phyloP scores from a whole-genome alignment of 2,888 invertebrate genomes.

The Andrena trimmerana region DNA sequence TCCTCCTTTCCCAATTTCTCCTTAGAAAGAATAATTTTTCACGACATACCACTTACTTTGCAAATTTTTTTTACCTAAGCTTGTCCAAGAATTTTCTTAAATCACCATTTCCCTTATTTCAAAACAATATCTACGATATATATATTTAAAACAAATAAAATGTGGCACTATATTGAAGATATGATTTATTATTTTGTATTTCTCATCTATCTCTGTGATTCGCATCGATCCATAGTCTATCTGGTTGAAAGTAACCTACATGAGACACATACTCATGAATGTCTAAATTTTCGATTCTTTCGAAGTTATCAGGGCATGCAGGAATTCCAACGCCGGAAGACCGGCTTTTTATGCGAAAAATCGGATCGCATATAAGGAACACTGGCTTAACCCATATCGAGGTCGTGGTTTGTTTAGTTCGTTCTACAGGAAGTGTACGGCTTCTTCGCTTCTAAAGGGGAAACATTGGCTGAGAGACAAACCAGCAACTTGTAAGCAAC shows the following conservation, averaged over 20 bases:
- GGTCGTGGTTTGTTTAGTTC: conserved; percentile 62
- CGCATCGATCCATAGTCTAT: background rate
- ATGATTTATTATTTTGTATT: background rate
- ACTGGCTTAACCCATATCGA: conserved; percentile 63
- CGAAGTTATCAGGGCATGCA: conserved; percentile 50
- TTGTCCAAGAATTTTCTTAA: too few species aligned
- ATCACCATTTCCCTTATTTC: too few species aligned
- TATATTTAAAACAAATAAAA: background rate
- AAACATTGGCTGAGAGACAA: background rate
- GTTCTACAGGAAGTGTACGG: conserved; percentile 58
- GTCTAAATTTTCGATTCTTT: conserved; percentile 35
- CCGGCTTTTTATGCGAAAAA: conserved; percentile 54
- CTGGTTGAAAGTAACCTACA: background rate
- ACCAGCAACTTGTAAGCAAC: background rate
- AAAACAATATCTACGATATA: background rate
- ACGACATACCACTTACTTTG: background rate
- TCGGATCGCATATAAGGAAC: conserved; percentile 64
- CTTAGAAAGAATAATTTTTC: background rate
- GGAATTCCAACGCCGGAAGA: conserved; percentile 33
- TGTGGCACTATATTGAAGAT: background rate
- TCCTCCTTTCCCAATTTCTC: too few species aligned
- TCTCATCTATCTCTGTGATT: background rate
- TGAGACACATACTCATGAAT: conserved; percentile 11
- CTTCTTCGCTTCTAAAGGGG: conserved; percentile 44
- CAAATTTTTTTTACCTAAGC: background rate